These are phyloP conservation scores for Oreonectes daqikongensis DNA, from an alignment of 2,797 vertebrate genomes.

Conservation along the genomic window DNA sequence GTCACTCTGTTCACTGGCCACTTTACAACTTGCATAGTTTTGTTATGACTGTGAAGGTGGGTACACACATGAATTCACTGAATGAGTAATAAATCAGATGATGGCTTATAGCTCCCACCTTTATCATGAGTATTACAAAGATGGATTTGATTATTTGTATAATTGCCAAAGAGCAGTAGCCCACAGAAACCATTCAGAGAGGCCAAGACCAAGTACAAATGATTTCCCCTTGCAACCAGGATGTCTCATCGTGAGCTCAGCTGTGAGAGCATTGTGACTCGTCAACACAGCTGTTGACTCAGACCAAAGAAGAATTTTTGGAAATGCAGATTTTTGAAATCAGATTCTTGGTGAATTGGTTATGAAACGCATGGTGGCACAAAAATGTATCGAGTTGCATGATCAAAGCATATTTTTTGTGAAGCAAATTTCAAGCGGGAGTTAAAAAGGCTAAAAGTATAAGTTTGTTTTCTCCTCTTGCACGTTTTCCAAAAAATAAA, in stretches of 20 bases:
- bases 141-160: slow-evolving; percentile 23
- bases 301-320: slow-evolving; percentile 29
- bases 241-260: slow-evolving; percentile 48
- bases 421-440: too few species aligned
- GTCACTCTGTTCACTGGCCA: slow-evolving; percentile 19
- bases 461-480: not conserved
- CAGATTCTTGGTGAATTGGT: slow-evolving; percentile 4
- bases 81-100: slow-evolving; percentile 33
- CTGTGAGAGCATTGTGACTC: slow-evolving; percentile 44
- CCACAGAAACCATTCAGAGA: slow-evolving; percentile 16
- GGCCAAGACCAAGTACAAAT: slow-evolving; percentile 52
- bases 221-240: slow-evolving; percentile 36
- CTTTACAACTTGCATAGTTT: slow-evolving; percentile 35
- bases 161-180: not conserved
- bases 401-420: not conserved
- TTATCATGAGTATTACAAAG: slow-evolving; percentile 1
- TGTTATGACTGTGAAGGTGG: slow-evolving; percentile 40
- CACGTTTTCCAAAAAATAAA: too few species aligned
- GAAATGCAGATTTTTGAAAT: not conserved
- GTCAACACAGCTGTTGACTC: slow-evolving; percentile 56
- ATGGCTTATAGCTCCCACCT: slow-evolving; percentile 20
- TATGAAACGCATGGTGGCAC: slow-evolving; percentile 18
- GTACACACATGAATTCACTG: slow-evolving; percentile 23
- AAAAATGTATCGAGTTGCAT: slow-evolving; percentile 1
- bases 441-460: too few species aligned